Base-by-base conservation (phyloP, 30 jellyfish, hydroid and myxozoan species). In the Rhopilema esculentum region DNA sequence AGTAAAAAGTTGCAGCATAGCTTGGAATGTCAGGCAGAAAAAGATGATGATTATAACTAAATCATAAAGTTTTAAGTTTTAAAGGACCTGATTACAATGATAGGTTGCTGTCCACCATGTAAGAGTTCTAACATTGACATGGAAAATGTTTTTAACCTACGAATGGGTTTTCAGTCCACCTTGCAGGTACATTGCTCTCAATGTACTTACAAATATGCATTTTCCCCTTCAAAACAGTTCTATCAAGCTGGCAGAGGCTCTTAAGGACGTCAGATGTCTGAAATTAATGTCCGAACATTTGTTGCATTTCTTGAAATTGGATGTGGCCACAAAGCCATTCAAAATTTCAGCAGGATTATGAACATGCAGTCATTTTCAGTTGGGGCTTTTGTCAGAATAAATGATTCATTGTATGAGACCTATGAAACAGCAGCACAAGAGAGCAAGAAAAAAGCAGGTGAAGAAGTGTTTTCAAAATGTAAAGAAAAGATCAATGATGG, bases 261-360 rank as follows among this genome's bases (percentile, higher is more conserved):
- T n/a, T n/a, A n/a, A n/a, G 80, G 80, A 26, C 25, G 80, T 0
- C 26, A 72, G 18, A 24, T 9, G 21, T 72, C 24, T 72, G 92
- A 86, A 66, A 69, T 75, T 17, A 75, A 86, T 76, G 49, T 74
- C 19, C 19, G 93, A 25, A 17, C 93, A 21, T 67, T 73, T 72
- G 61, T 85, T 19, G 93, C 83, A 15, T 82, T 82, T 65, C 66
- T 79, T 20, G 91, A 82, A 50, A 82, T 66, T 82, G 82, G 91
- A 23, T 22, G 66, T 48, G 92, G 95, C 61, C 88, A 49, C 32
- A 27, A 49, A 20, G 88, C 90, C 32, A 32, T 84, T 20, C 66
- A 84, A 40, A 84, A 49, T 27, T 84, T 84, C 50, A 22, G 75
- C 0, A 49, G 81, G 64, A 27, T 74, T 29, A 72, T 52, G 72